Evolutionary conservation across 1,140 invertebrate species (phyloP).

Genomic region (Oppia nitens): DNA sequence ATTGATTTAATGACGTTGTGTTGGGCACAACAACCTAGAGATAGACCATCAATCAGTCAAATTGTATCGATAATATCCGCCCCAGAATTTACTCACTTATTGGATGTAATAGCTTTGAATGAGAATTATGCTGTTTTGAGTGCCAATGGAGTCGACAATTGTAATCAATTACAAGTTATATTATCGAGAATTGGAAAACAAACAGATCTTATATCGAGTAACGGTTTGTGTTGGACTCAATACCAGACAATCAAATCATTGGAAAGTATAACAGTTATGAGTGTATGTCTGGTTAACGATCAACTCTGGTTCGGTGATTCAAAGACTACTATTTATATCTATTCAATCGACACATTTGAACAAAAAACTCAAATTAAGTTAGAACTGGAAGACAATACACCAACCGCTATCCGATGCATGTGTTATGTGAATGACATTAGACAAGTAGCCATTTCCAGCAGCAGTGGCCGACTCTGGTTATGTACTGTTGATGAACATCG

Average conservation of each 20-base stretch:
- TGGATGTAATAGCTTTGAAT: constrained; percentile 48
- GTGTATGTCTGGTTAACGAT: constrained; percentile 39
- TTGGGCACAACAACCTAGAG: constrained; percentile 72
- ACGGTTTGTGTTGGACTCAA: constrained; percentile 37
- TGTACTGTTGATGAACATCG: constrained; percentile 2
- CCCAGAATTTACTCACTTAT: constrained; percentile 75
- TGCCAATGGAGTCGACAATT: constrained; percentile 9
- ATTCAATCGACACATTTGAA: constrained; percentile 25
- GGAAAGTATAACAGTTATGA: constrained; percentile 24
- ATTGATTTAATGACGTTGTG: constrained; percentile 88
- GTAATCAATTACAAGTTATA: constrained; percentile 36
- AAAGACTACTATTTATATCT: constrained; percentile 57
- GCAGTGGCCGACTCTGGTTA: constrained; percentile 56
- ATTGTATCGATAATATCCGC: constrained; percentile 76
- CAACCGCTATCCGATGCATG: constrained; percentile 40
- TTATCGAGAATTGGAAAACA: constrained; percentile 48
- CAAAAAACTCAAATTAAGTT: constrained; percentile 31
- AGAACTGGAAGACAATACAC: constrained; percentile 32
- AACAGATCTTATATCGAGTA: constrained; percentile 43
- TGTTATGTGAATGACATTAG: constrained; percentile 43
- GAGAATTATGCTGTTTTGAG: constrained; percentile 24
- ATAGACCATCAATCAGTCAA: constrained; percentile 76
- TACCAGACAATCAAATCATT: constrained; percentile 19
- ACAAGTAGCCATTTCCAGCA: constrained; percentile 49
- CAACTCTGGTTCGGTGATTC: constrained; percentile 73